These are phyloP conservation scores for Poecilia velifera DNA, from an alignment of 2,797 vertebrate genomes.

Conservation along the genomic window DNA sequence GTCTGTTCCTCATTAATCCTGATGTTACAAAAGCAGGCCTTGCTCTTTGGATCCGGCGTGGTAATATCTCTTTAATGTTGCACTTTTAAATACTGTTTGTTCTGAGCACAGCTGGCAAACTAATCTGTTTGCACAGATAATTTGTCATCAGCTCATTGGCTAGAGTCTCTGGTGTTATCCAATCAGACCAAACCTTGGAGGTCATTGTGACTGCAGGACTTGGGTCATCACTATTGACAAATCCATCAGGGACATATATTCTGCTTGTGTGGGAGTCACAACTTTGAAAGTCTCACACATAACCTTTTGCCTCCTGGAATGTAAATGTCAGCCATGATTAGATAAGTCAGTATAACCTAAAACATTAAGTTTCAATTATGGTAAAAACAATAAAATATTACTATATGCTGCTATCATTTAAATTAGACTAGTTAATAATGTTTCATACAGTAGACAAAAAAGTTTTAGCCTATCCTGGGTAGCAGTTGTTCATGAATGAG, in stretches of 20 bases:
- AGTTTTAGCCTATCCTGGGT: neutral
- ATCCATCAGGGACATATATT: slow-evolving; percentile 10
- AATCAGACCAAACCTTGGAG: slow-evolving; percentile 35
- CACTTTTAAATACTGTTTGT: slow-evolving; percentile 45
- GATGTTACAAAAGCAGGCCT: slow-evolving; percentile 11
- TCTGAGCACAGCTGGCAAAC: slow-evolving; percentile 48
- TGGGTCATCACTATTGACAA: slow-evolving; percentile 57
- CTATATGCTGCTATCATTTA: neutral
- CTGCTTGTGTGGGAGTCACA: neutral
- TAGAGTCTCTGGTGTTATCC: slow-evolving; percentile 32
- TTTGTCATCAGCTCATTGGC: slow-evolving; percentile 61
- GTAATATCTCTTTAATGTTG: slow-evolving; percentile 17
- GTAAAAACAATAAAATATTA: neutral
- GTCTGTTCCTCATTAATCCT: neutral
- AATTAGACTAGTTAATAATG: neutral
- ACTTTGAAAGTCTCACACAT: neutral
- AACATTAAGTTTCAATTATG: neutral
- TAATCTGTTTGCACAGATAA: slow-evolving; percentile 51
- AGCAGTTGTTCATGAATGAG: slow-evolving; percentile 23
- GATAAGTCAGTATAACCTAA: neutral
- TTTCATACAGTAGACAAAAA: neutral
- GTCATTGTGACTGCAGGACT: slow-evolving; percentile 45
- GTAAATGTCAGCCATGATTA: neutral
- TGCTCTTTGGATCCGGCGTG: slow-evolving; percentile 14
- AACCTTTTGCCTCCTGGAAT: neutral